Percentiles rank a stretch among this genome's conserved stretches.
phyloP scores from a whole-genome alignment of 2,888 invertebrate species.

The Phyllotreta striolata region DNA sequence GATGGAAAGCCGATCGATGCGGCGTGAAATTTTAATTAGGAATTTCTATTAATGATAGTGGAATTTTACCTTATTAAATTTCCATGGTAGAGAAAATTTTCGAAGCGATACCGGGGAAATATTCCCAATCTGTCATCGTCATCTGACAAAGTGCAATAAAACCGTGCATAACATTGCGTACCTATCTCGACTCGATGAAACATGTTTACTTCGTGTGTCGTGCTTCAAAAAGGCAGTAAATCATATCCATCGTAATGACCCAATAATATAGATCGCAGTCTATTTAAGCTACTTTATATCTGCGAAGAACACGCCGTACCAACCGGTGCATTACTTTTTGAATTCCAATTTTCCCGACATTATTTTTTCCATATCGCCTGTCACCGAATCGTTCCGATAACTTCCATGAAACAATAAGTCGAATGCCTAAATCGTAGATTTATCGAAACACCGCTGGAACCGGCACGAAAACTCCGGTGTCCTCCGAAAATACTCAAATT shows the following conservation, averaged over 20 bases:
- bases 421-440: slow-evolving; percentile 6
- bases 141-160: slow-evolving; percentile 2
- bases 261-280: slow-evolving; percentile 30
- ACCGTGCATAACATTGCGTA: neutral
- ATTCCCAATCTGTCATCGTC: neutral
- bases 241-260: slow-evolving; percentile 9
- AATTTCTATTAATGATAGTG: no score
- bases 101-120: no score
- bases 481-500: slow-evolving; percentile 27
- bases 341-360: slow-evolving; percentile 16
- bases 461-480: neutral
- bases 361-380: slow-evolving; percentile 35
- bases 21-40: no score
- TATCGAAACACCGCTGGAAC: slow-evolving; percentile 3
- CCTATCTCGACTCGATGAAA: neutral
- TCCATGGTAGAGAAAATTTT: no score
- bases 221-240: slow-evolving; percentile 19
- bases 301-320: slow-evolving; percentile 34
- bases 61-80: no score
- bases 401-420: slow-evolving; percentile 15
- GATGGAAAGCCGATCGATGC: no score
- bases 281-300: slow-evolving; percentile 34
- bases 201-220: slow-evolving; percentile 8
- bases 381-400: slow-evolving; percentile 43
- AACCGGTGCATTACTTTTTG: slow-evolving; percentile 28